Evolutionary conservation across 2,113 vertebrate genomes (phyloP).

Genomic region (Eulacestoma nigropectus): DNA sequence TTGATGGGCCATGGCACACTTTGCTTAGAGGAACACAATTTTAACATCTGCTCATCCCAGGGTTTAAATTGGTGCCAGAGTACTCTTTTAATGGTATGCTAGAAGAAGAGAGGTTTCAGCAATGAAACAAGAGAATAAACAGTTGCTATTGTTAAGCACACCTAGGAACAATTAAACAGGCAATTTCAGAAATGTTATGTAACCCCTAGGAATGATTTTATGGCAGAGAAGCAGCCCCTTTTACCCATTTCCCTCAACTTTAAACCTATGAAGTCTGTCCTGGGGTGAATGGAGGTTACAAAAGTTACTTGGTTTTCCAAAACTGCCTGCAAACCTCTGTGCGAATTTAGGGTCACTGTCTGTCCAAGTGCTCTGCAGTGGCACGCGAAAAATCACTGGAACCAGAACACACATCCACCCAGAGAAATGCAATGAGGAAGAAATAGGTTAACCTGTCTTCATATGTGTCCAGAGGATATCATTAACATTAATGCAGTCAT

Average conservation of each 20-base stretch:
- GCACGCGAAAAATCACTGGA: background rate
- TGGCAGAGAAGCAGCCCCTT: background rate
- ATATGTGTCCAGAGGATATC: constrained; percentile 3
- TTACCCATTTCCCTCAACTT: background rate
- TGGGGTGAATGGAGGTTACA: background rate
- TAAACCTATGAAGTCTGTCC: background rate
- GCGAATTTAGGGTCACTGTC: background rate
- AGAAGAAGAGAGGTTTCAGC: background rate
- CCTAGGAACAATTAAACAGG: background rate
- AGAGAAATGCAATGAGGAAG: background rate
- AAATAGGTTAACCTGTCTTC: constrained; percentile 7
- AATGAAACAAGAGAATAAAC: background rate
- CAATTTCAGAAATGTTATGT: background rate
- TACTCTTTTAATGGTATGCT: background rate
- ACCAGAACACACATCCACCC: background rate
- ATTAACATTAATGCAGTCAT: constrained; percentile 55
- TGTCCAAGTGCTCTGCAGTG: background rate
- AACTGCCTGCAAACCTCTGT: background rate
- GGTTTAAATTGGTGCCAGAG: background rate
- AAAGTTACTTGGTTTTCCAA: background rate
- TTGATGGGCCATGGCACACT: background rate
- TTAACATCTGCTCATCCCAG: background rate
- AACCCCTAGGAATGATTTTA: background rate
- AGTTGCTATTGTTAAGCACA: background rate
- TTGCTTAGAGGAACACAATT: background rate